Evolutionary conservation across 2,113 vertebrate genomes (phyloP).

Genomic region (Forbesichthys papilliferus): DNA sequence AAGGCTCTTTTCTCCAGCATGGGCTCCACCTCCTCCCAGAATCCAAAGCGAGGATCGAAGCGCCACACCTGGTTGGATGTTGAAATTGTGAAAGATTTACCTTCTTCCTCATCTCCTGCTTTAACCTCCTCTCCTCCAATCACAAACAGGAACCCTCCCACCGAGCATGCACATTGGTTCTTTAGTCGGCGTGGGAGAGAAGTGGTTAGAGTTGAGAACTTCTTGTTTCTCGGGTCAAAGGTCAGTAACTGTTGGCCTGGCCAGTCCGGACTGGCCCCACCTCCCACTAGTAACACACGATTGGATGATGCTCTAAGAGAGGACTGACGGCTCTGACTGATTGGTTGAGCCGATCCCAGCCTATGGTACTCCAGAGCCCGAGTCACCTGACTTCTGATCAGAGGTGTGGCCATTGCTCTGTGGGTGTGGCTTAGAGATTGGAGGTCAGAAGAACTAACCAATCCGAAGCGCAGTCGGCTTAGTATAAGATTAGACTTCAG

Average conservation of each 20-base stretch:
- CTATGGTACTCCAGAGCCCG: slow-evolving; percentile 89
- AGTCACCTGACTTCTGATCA: slow-evolving; percentile 84
- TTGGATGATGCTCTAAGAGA: slow-evolving; percentile 77
- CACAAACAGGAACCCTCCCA: slow-evolving; percentile 90
- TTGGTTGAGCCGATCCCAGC: slow-evolving; percentile 80
- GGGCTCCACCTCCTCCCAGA: slow-evolving; percentile 78
- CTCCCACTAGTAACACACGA: slow-evolving; percentile 83
- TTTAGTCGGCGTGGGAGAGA: slow-evolving; percentile 74
- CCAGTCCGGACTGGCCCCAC: slow-evolving; percentile 69
- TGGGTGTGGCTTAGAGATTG: slow-evolving; percentile 69
- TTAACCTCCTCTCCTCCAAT: slow-evolving; percentile 86
- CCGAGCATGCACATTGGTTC: slow-evolving; percentile 82
- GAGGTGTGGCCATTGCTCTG: slow-evolving; percentile 76
- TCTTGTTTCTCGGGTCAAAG: slow-evolving; percentile 81
- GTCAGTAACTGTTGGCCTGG: slow-evolving; percentile 78
- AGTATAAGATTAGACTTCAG: slow-evolving; percentile 79
- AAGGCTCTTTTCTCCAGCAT: slow-evolving; percentile 85
- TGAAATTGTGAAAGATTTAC: slow-evolving; percentile 19
- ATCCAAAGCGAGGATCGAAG: slow-evolving; percentile 88
- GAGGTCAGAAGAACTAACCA: slow-evolving; percentile 76
- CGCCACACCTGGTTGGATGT: slow-evolving; percentile 83
- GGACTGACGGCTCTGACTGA: slow-evolving; percentile 83
- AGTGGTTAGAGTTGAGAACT: slow-evolving; percentile 72
- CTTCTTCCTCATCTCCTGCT: slow-evolving; percentile 46
- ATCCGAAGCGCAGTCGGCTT: slow-evolving; percentile 83